Base-by-base conservation (phyloP, 2,113 vertebrate genomes). In the Pristiophorus japonicus region DNA sequence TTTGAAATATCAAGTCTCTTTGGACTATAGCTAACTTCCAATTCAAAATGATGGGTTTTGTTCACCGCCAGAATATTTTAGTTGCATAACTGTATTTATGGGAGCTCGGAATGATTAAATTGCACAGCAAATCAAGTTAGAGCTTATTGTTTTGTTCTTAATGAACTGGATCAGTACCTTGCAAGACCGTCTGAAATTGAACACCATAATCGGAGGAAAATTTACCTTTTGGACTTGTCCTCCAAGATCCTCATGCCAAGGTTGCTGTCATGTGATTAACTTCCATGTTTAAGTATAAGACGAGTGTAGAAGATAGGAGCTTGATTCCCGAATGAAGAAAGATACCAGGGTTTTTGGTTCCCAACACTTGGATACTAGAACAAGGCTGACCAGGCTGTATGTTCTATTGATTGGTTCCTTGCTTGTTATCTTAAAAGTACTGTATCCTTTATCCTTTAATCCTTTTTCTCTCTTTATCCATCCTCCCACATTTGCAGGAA, bases 401-500 rank as follows among this genome's bases (percentile, higher is more conserved):
- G 30, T 91, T 38, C 5, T 34, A 38, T 20, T 63, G 87, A 59
- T 91, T 87, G 87, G 62, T 91, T 87, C 22, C 34, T 90, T n/a
- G 3, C n/a, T 62, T 63, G 14, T 63, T 91, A n/a, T n/a, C 27
- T 0, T n/a, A 16, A 62, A 62, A 91, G 11, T n/a, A 90, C 59
- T 55, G 51, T 14, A 59, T 55, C 51, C 88, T 62, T 92, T 14
- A 59, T 55, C 51, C 88, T 62, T 92, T 94, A 38, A 22, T 45
- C 22, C 42, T 47, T 38, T 27, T 22, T 51, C 34, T 75, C 66
- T 1, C 95, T 34, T 70, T n/a, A n/a, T n/a, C n/a, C n/a, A n/a
- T 3, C 38, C 0, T 45, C 11, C 78, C 55, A 67, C 94, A 34
- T 1, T 96, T 96, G 16, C 95, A 99, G 99, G 99, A 99, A 99